A percentile compares a stretch with the other conserved stretches of the same genome.
Evolutionary conservation across 2,797 vertebrate genomes (phyloP).

Genomic region (Galaxias olidus): DNA sequence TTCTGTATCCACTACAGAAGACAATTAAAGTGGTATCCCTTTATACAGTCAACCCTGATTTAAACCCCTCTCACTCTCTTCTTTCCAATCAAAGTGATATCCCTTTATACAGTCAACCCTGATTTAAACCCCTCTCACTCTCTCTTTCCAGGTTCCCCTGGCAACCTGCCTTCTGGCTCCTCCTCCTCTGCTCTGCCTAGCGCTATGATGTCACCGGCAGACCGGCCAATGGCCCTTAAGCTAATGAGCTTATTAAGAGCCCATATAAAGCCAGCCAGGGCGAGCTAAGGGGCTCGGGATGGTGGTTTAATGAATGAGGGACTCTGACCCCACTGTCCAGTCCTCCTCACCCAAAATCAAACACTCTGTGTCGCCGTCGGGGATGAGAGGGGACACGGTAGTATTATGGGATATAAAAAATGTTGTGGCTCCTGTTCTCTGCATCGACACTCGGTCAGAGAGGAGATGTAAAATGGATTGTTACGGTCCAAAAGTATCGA

Average conservation of each 20-base stretch:
- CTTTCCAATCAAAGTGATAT: too few species aligned
- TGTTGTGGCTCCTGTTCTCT: too few species aligned
- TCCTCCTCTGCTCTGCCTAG: neutral
- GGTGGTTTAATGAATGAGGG: conserved; percentile 34
- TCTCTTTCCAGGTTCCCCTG: neutral
- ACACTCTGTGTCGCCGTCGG: conserved; percentile 23
- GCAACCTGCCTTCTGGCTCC: neutral
- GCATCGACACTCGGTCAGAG: too few species aligned
- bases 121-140: neutral
- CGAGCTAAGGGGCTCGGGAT: conserved; percentile 29
- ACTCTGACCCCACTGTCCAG: conserved; percentile 22
- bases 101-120: too few species aligned
- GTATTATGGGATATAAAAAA: too few species aligned
- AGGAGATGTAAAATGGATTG: too few species aligned
- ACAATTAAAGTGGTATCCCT: too few species aligned
- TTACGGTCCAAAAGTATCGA: too few species aligned
- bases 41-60: too few species aligned
- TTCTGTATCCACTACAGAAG: too few species aligned
- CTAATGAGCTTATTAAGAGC: conserved; percentile 36
- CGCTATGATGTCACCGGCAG: neutral
- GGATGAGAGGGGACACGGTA: neutral
- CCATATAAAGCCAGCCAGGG: conserved; percentile 20
- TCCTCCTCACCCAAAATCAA: conserved; percentile 19
- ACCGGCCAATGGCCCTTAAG: conserved; percentile 5
- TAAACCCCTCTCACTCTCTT: neutral